phyloP scores from a whole-genome alignment of 2,888 invertebrate species.

The Ophion costatus region DNA sequence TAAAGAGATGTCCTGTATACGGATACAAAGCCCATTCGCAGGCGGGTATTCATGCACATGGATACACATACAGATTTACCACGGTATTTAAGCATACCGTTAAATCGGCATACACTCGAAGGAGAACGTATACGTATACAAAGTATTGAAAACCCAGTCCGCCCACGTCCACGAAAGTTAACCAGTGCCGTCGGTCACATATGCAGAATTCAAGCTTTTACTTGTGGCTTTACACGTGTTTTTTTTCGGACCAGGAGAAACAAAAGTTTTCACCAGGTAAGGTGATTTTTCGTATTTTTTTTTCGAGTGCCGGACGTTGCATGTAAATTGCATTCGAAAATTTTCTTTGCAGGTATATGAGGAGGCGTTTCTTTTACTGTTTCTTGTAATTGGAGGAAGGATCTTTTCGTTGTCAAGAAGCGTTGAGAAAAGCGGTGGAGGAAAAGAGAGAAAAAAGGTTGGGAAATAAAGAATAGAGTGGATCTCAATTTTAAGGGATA shows the following conservation, averaged over 20 bases:
- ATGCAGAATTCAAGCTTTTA: slow-evolving; percentile 36
- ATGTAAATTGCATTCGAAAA: too few relatives aligned
- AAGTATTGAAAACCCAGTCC: slow-evolving; percentile 57
- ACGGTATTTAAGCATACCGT: slow-evolving; percentile 51
- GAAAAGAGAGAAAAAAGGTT: too few relatives aligned
- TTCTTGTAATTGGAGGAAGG: too few relatives aligned
- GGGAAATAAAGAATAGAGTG: too few relatives aligned
- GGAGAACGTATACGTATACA: slow-evolving; percentile 24
- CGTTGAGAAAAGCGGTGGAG: too few relatives aligned
- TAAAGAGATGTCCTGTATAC: slow-evolving; percentile 14
- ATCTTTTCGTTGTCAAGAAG: too few relatives aligned
- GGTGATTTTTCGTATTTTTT: too few relatives aligned
- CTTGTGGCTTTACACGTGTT: slow-evolving; percentile 11
- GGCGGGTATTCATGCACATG: slow-evolving; percentile 10
- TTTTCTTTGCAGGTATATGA: too few relatives aligned
- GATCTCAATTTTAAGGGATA: too few relatives aligned
- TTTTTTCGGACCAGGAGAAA: background rate
- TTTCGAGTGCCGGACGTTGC: too few relatives aligned
- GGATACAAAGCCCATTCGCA: slow-evolving; percentile 13
- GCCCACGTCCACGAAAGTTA: slow-evolving; percentile 51
- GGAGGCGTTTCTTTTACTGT: too few relatives aligned
- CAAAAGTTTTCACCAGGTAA: background rate
- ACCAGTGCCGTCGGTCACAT: slow-evolving; percentile 15
- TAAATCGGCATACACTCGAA: slow-evolving; percentile 51
- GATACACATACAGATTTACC: slow-evolving; percentile 27